Base-by-base conservation (phyloP, 2,797 vertebrate species). In the Pogoniulus pusillus region DNA sequence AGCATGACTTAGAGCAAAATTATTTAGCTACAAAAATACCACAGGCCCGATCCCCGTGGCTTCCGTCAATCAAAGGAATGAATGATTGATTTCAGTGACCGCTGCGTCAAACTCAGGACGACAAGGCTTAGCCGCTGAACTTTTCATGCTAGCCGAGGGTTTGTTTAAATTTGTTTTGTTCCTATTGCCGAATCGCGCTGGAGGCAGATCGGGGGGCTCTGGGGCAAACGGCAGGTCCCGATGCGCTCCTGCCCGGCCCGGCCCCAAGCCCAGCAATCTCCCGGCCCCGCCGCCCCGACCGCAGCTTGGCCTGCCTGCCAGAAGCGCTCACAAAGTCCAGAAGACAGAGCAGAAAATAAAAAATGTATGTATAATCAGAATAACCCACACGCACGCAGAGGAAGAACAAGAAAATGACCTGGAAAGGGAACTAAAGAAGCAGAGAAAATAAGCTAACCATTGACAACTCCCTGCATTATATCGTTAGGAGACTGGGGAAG, bases 371-470 rank as follows among this genome's bases (percentile, higher is more conserved):
- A 23, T 5, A 23, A 45, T 54, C 59, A n/a, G 51, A 69, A 75
- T 43, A 81, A 62, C 81, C 57, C 89, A 82, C 51, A 17, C 64
- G 53, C 43, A 70, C 45, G 32, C 82, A 54, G 73, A 74, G 39
- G 32, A 86, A 94, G 87, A 84, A 71, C 29, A 49, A 82, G 84
- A 90, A 91, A 69, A 78, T 27, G 27, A 57, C 53, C 71, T 82
- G 60, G 41, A 82, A 94, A 86, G 16, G 54, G 65, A 70, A 64
- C 84, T 70, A 58, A 75, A 79, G 84, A 24, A 82, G 87, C 60
- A 82, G 89, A 91, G 87, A 89, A 84, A 82, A 90, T 17, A 55
- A 82, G 87, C 93, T 92, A 93, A 90, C 85, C 92, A 87, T 94
- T 89, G 78, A 85, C 83, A 95, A 88, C 86, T 82, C 57, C 76